A percentile compares a stretch with the other conserved stretches of the same genome.
Conservation (phyloP, 1,140 invertebrate species). For the Adelges cooleyi region DNA sequence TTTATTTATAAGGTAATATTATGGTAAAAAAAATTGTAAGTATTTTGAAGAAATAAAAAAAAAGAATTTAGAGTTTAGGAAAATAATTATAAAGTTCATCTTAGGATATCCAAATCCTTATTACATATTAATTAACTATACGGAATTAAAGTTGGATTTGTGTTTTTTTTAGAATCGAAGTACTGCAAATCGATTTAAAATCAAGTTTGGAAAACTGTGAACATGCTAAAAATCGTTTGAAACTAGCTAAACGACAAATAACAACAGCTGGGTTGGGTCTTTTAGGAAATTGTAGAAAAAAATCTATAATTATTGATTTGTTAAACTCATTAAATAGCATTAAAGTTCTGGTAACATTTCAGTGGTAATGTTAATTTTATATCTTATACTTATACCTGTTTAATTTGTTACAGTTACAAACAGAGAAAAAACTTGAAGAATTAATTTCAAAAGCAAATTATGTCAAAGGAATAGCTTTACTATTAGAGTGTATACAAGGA, state of each 20-base stretch:
- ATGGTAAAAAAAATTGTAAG: too few relatives aligned
- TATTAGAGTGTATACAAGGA: conserved; percentile 76
- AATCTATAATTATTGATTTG: conserved; percentile 64
- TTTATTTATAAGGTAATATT: too few relatives aligned
- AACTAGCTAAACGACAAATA: conserved; percentile 63
- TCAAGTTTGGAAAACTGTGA: conserved; percentile 58
- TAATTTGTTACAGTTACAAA: conserved; percentile 52
- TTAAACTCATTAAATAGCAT: conserved; percentile 69
- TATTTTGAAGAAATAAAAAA: too few relatives aligned
- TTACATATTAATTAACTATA: not conserved
- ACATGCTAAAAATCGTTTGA: conserved; percentile 58
- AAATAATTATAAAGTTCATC: too few relatives aligned
- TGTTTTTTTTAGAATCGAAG: conserved; percentile 51
- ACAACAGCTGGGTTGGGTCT: conserved; percentile 75
- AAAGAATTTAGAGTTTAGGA: too few relatives aligned
- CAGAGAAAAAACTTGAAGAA: conserved; percentile 70
- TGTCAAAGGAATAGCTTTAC: conserved; percentile 72
- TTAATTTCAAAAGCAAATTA: conserved; percentile 75
- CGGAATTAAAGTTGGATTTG: conserved; percentile 7
- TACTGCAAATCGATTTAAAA: conserved; percentile 60
- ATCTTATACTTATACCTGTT: too few relatives aligned
- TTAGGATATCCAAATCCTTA: too few relatives aligned
- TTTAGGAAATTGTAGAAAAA: conserved; percentile 72
- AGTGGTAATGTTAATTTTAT: conserved; percentile 14
- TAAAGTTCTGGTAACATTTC: conserved; percentile 56